These are phyloP conservation scores for Furnarius figulus DNA, from an alignment of 2,113 vertebrate species.

Conservation along the genomic window DNA sequence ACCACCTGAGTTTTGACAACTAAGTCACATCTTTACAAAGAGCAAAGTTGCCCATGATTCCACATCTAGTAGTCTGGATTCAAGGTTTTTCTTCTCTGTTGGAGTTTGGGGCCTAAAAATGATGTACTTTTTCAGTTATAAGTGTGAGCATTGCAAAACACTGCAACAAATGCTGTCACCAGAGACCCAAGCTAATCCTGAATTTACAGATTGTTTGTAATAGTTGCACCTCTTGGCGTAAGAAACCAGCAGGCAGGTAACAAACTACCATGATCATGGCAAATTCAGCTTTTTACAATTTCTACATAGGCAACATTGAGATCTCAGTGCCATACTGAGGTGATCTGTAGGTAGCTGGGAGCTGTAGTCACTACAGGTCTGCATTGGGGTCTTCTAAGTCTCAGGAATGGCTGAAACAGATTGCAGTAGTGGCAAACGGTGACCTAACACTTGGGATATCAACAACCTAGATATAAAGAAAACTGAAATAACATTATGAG, in stretches of 20 bases:
- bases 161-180: neutral
- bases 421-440: neutral
- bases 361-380: neutral
- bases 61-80: neutral
- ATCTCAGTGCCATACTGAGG: neutral
- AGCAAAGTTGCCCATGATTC: neutral
- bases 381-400: accelerated
- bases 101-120: neutral
- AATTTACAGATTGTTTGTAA: neutral
- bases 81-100: neutral
- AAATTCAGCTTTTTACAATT: neutral
- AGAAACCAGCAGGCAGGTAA: neutral
- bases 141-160: neutral
- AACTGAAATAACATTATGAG: neutral
- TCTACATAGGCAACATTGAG: accelerated
- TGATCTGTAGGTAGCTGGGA: neutral
- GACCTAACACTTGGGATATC: neutral
- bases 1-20: neutral
- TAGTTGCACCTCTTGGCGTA: neutral
- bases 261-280: neutral
- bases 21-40: neutral
- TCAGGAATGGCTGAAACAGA: neutral
- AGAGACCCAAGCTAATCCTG: neutral
- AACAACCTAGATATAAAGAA: neutral
- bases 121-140: neutral